phyloP scores from a whole-genome alignment of 1,140 invertebrate species.

The Tetragonula clypearis region DNA sequence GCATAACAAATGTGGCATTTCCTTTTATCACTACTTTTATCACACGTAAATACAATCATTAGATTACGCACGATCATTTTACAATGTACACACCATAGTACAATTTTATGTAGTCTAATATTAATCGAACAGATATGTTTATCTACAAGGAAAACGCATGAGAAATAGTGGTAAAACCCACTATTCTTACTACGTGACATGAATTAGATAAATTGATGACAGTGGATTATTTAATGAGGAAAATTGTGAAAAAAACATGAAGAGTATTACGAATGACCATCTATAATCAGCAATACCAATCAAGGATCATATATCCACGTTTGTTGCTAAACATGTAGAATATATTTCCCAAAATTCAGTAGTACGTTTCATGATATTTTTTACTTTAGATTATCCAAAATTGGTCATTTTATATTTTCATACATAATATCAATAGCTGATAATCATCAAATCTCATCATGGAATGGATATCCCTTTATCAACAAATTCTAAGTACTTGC shows the following conservation, averaged over 20 bases:
- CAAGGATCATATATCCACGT: not conserved
- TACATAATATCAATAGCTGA: not conserved
- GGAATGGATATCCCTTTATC: constrained; percentile 18
- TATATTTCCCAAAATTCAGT: too few species aligned
- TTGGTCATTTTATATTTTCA: not conserved
- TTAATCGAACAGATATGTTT: not conserved
- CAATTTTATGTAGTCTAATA: not conserved
- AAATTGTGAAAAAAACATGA: not conserved
- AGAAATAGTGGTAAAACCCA: not conserved
- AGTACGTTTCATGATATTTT: not conserved
- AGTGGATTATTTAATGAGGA: not conserved
- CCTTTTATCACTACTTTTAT: not conserved
- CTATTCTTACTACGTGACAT: not conserved
- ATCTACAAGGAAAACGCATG: not conserved
- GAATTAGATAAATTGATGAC: not conserved
- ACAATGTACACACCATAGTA: not conserved
- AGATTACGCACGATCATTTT: not conserved
- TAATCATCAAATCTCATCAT: not conserved
- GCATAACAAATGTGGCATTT: not conserved
- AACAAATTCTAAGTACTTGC: constrained; percentile 1
- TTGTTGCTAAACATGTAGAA: not conserved
- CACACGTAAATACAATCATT: not conserved
- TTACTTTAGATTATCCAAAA: not conserved
- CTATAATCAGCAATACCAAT: not conserved
- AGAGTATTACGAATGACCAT: not conserved